Evolutionary conservation across 2,888 invertebrate genomes (phyloP), one percentile per base, ranked within the genome.

Genomic region (Acronicta aceris): DNA sequence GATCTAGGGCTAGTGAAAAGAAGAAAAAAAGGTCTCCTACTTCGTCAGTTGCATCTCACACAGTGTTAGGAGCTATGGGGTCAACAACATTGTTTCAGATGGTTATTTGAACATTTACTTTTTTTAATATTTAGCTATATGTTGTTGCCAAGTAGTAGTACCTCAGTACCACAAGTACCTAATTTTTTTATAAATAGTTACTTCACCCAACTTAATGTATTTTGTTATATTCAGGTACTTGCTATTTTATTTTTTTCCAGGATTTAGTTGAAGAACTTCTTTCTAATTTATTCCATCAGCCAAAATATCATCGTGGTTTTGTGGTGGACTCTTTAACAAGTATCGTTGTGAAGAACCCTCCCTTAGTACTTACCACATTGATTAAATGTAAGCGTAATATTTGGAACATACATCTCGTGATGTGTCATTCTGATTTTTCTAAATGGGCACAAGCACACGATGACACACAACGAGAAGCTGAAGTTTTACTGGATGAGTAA

Each of bases 311-410:
- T n/a, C 78, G 65, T 7, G 94, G 94, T 5, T 93, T 94, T 74
- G 83, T 94, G 27, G 82, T 94, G 13, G 93, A 93, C 51, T 83
- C 89, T 2, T 79, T 94, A 42, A 86, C 88, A 36, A 94, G 94
- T 74, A 75, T 85, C 2, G 71, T 93, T 12, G 54, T 94, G 5
- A 93, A 87, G 67, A 87, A 67, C 65, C 89, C 93, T 3, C 70
- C 87, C 7, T 56, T 87, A 13, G 86, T 82, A 1, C 74, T 94
- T 1, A 88, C 87, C 0, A 89, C 91, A 13, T 55, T 91, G 21
- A 81, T 94, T 8, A 93, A 87, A 81, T 88, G 90, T 72, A 94
- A 93, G 71, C 80, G 68, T 21, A 79, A 62, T 9, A 90, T 94
- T 69, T 70, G 81, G 69, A 92, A 93, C 55, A 79, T 91, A 54